Conservation (phyloP, 2,797 vertebrate genomes). For the Vireo griseus region DNA sequence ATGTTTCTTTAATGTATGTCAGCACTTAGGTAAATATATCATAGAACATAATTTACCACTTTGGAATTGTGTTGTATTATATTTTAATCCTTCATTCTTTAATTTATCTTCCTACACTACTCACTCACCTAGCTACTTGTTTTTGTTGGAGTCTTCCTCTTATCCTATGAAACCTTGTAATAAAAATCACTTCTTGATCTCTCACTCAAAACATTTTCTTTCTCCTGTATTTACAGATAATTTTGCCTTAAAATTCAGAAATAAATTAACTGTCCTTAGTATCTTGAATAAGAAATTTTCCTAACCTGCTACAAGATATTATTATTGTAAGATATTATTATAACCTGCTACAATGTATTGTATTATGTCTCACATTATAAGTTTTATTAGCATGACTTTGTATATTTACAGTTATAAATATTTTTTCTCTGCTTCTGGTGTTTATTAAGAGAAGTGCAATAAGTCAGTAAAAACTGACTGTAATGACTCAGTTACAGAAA, state of each 20-base stretch:
- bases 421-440: fast-evolving
- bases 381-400: neutral
- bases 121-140: neutral
- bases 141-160: neutral
- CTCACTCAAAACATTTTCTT: neutral
- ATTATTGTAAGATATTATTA: neutral
- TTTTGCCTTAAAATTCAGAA: neutral
- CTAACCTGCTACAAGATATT: neutral
- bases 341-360: neutral
- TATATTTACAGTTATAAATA: neutral
- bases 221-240: neutral
- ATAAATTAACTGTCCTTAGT: neutral
- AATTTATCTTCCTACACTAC: neutral
- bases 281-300: neutral
- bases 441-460: neutral
- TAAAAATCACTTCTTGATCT: neutral
- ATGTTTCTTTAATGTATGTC: neutral
- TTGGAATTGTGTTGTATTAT: neutral
- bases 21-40: neutral
- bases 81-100: neutral
- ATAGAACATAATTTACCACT: neutral
- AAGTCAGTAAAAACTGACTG: neutral
- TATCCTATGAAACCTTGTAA: neutral
- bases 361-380: neutral
- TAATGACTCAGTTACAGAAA: neutral